A percentile compares a stretch with the other conserved stretches of the same genome.
Evolutionary conservation across 2,113 vertebrate genomes (phyloP).

Genomic region (Psephotus haematonotus): DNA sequence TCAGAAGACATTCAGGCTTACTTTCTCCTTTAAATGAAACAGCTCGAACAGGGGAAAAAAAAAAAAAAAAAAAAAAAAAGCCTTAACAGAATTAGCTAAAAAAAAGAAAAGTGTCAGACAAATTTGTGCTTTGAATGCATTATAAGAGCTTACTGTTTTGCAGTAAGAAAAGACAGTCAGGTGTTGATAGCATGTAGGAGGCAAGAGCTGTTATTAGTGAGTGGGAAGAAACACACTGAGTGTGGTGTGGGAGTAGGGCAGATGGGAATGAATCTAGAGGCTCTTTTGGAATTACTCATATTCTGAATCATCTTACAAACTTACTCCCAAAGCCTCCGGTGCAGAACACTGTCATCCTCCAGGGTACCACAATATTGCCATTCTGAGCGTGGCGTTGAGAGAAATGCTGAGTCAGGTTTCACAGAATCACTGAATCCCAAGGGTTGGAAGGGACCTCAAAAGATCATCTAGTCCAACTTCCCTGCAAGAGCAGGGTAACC

Average conservation of each 20-base stretch:
- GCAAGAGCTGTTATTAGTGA: constrained; percentile 41
- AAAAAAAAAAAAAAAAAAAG: neutral
- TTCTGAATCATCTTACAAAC: constrained; percentile 36
- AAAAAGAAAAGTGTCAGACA: constrained; percentile 67
- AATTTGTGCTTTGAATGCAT: constrained; percentile 52
- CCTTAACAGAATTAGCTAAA: constrained; percentile 51
- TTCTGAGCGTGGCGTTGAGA: neutral
- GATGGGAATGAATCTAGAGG: constrained; percentile 47
- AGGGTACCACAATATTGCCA: neutral
- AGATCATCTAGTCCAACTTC: no score
- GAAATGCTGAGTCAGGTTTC: neutral
- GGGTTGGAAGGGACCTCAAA: no score
- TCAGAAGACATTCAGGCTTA: neutral
- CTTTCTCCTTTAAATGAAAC: constrained; percentile 1
- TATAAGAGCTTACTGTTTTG: neutral
- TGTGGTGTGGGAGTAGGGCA: constrained; percentile 55
- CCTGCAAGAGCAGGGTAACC: no score
- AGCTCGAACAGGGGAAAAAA: neutral
- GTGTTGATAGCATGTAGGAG: constrained; percentile 47
- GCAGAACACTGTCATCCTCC: neutral
- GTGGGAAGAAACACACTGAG: constrained; percentile 30
- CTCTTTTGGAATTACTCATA: constrained; percentile 39
- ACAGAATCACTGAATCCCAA: no score
- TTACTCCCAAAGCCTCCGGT: neutral
- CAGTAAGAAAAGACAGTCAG: constrained; percentile 47